These are phyloP conservation scores for Napeogenes inachia DNA, from an alignment of 2,888 invertebrate species.

Conservation along the genomic window DNA sequence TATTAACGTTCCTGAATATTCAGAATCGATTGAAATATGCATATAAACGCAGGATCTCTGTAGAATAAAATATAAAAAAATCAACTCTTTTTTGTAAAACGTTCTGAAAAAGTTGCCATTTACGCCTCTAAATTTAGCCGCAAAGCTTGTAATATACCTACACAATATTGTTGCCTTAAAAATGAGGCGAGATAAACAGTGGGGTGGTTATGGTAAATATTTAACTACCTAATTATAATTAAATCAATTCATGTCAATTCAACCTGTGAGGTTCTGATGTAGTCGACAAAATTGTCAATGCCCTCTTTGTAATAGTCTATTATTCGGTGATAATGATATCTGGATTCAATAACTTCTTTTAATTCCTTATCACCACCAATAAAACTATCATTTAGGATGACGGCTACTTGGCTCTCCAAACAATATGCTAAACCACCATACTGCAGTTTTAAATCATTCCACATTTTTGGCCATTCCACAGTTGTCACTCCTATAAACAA, in stretches of 20 bases:
- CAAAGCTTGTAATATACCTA: no score
- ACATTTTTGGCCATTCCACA: slow-evolving; percentile 61
- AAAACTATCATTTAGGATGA: slow-evolving; percentile 68
- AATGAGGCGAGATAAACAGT: no score
- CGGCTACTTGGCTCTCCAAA: slow-evolving; percentile 61
- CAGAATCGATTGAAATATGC: slow-evolving; percentile 66
- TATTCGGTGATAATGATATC: slow-evolving; percentile 61
- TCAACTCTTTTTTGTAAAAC: neutral
- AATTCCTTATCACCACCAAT: slow-evolving; percentile 75
- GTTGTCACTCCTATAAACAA: slow-evolving; percentile 48
- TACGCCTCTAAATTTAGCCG: no score
- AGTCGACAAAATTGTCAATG: slow-evolving; percentile 57
- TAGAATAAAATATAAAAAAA: slow-evolving; percentile 18
- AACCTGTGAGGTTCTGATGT: slow-evolving; percentile 62
- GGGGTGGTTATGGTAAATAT: no score
- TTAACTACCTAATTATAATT: no score
- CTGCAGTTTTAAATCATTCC: slow-evolving; percentile 54
- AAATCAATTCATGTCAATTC: slow-evolving; percentile 33
- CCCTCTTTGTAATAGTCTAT: slow-evolving; percentile 68
- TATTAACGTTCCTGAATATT: slow-evolving; percentile 70
- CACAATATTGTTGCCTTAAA: no score
- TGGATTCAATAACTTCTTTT: slow-evolving; percentile 56
- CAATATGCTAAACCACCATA: slow-evolving; percentile 69
- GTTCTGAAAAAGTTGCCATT: no score
- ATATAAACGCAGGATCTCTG: slow-evolving; percentile 78